These are phyloP conservation scores for Tylochromis polylepis DNA, from an alignment of 2,113 vertebrate genomes.

Conservation along the genomic window DNA sequence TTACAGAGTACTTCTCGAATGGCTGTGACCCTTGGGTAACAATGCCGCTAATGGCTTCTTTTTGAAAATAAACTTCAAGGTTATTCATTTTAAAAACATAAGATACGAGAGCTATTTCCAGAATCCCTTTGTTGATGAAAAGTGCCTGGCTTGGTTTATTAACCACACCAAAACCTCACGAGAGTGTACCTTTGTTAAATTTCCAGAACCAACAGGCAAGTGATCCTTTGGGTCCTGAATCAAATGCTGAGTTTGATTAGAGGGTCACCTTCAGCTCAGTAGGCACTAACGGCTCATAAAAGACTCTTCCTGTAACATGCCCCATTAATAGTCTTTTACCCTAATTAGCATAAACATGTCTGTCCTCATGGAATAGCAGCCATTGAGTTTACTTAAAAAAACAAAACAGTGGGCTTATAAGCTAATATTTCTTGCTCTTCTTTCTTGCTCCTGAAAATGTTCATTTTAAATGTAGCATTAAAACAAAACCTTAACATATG, in stretches of 20 bases:
- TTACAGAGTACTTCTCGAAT: background rate
- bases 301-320: background rate
- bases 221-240: background rate
- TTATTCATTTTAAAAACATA: background rate
- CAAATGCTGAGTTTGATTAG: constrained; percentile 16
- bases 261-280: constrained; percentile 33
- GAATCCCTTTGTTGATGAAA: background rate
- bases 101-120: background rate
- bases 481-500: background rate
- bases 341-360: background rate
- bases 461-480: background rate
- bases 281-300: background rate
- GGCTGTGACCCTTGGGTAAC: background rate
- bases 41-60: background rate
- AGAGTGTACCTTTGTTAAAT: background rate
- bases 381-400: background rate
- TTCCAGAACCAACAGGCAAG: background rate
- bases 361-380: background rate
- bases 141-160: background rate
- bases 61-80: background rate
- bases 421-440: background rate
- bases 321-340: constrained; percentile 1
- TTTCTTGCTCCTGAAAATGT: background rate
- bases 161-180: background rate
- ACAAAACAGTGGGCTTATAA: background rate